Evolutionary conservation across 1,140 invertebrate species (phyloP), one percentile per base, ranked within the genome.

Genomic region (Pomacea maculata): DNA sequence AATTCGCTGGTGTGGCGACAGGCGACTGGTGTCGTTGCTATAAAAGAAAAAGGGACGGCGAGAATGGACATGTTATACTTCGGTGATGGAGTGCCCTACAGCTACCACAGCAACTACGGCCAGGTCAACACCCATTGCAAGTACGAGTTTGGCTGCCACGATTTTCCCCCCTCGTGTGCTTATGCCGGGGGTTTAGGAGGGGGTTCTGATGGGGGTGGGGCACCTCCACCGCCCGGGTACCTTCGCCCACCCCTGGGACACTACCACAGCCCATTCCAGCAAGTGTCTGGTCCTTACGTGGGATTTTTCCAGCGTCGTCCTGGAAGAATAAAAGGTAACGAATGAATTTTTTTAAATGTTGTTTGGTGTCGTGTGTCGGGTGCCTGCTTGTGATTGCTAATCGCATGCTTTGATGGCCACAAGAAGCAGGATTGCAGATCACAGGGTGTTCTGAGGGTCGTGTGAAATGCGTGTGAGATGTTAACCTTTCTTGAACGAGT

Each of bases 11-110:
- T 61, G 57, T 61, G 57, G 57, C 57, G 57, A 61, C 11, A 14
- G 11, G 15, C 57, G 57, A 11, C 57, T 11, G 11, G 57, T 61
- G 57, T 61, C 15, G 57, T 61, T 68, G 10, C 29, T 78, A 78
- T 78, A 78, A 78, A 78, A 78, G 67, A 11, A 17, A 25, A 11
- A 14, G 57, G 55, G n/a, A 45, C 75, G 45, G 25, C 29, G 25
- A 79, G 25, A 55, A 82, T 82, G 81, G 81, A 82, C 78, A 82
- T 82, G 81, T 55, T 82, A 64, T 82, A 82, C 70, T 82, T 82
- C 70, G 81, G 81, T 34, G 81, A 82, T 52, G 81, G 81, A 45
- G 81, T 79, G 19, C 72, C 77, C 15, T 82, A 82, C 78, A 74
- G 68, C 67, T 82, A 82, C 68, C 67, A 67, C 52, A 74, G 55